Percentiles rank a stretch among this genome's conserved stretches.
Evolutionary conservation across 2,888 invertebrate genomes (phyloP).

Genomic region (Sympetrum striolatum): DNA sequence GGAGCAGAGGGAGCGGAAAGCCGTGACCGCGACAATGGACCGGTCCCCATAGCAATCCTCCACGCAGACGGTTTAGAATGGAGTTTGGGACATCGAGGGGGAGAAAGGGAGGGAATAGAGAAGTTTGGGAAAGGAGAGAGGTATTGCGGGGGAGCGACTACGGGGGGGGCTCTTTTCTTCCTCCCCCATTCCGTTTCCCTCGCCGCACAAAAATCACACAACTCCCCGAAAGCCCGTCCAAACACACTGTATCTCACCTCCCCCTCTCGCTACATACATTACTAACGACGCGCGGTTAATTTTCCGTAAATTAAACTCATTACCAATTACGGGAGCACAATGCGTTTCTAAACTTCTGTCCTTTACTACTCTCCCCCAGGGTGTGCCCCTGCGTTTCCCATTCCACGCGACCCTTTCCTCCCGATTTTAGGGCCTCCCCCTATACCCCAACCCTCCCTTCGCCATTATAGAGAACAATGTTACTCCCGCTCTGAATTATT

Average conservation of each 20-base stretch:
- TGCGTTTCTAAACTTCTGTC: slow-evolving; percentile 40
- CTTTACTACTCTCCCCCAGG: slow-evolving; percentile 22
- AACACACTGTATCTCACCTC: neutral
- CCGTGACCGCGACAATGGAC: slow-evolving; percentile 30
- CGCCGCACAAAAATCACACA: neutral
- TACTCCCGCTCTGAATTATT: slow-evolving; percentile 39
- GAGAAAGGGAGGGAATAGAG: neutral
- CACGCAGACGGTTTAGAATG: slow-evolving; percentile 29
- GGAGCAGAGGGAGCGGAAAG: neutral
- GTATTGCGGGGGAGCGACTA: neutral
- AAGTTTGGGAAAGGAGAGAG: neutral
- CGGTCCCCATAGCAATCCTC: slow-evolving; percentile 30
- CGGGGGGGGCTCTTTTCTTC: neutral
- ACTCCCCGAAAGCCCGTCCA: neutral
- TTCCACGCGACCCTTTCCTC: neutral
- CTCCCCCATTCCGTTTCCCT: neutral
- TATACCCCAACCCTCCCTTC: neutral
- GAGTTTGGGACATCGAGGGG: neutral
- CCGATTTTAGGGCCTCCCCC: neutral
- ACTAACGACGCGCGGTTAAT: slow-evolving; percentile 44
- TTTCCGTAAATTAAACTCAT: slow-evolving; percentile 44
- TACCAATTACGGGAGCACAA: slow-evolving; percentile 42
- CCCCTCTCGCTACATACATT: slow-evolving; percentile 27
- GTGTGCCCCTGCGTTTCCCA: neutral
- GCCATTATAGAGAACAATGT: slow-evolving; percentile 35